Base-by-base conservation (phyloP, 2,888 invertebrate species). In the Drosophila picticornis region DNA sequence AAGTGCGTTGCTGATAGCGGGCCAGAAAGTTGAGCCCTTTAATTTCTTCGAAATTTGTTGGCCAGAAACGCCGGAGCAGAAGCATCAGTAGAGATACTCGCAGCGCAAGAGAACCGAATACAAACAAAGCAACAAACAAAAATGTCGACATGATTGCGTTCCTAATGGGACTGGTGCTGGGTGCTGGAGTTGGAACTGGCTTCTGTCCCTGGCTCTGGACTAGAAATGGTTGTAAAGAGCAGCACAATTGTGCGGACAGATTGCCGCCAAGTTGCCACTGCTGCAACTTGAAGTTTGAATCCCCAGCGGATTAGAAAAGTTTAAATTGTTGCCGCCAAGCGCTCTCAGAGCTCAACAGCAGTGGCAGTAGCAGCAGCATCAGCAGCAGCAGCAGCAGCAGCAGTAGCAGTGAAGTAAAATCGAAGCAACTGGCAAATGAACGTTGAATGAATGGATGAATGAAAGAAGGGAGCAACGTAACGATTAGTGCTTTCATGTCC, bases 401-500 rank as follows among this genome's bases (percentile, higher is more conserved):
- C 13, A 38, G 19, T 56, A 38, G 66, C 67, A 58, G 68, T 63
- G 73, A 77, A 72, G 85, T 76, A 77, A 85, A 88, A 87, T 89
- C 84, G 87, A 87, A 88, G 89, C 83, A 84, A 82, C 83, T 81
- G 75, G 79, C 83, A 81, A 81, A 77, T 80, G 80, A 83, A 81
- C 77, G 84, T 80, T 67, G 83, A 79, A 79, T 82, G 84, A 75
- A 84, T 65, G 83, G 76, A 77, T 67, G 83, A 79, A 77, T 82
- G 84, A 75, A 86, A 83, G 88, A 82, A 82, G 79, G 77, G 79
- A 81, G 90, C 90, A 91, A 91, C 86, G 91, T 90, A 91, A 91
- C 90, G 90, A 90, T 91, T 91, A 90, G 91, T 90, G 88, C 88
- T 84, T 88, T 88, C 88, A 84, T 90, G 91, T 91, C 91, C 92